A percentile compares a stretch with the other conserved stretches of the same genome.
Evolutionary conservation across 2,888 invertebrate genomes (phyloP).

Genomic region (Limnephilus auricula): DNA sequence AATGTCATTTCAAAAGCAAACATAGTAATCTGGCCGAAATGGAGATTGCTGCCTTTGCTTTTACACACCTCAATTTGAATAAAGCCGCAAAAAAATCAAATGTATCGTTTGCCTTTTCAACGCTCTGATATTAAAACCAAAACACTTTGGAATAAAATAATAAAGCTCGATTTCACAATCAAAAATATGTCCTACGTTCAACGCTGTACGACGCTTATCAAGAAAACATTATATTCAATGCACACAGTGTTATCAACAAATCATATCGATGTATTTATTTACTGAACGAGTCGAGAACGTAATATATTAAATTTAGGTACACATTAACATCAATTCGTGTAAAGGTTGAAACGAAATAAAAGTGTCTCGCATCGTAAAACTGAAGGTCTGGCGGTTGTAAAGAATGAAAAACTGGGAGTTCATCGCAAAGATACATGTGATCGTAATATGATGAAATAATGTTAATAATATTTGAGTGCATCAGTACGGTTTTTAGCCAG

Average conservation of each 20-base stretch:
- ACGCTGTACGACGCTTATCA: not conserved
- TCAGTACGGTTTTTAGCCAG: not conserved
- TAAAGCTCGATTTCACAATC: not conserved
- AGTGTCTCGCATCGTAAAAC: not conserved
- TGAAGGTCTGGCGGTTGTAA: too few species aligned
- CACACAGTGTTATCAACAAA: not conserved
- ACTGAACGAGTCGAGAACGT: not conserved
- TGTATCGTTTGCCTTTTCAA: not conserved
- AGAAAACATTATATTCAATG: not conserved
- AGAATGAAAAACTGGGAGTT: not conserved
- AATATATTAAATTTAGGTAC: not conserved
- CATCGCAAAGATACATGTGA: not conserved
- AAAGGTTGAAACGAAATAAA: not conserved
- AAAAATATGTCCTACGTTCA: not conserved
- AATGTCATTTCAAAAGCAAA: too few species aligned
- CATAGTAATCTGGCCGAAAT: too few species aligned
- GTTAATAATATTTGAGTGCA: not conserved
- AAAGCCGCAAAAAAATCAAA: not conserved
- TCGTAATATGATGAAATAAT: not conserved
- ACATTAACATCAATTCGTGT: not conserved
- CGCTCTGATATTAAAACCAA: not conserved
- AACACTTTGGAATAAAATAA: not conserved
- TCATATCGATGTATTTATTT: constrained; percentile 2
- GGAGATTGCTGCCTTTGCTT: too few species aligned
- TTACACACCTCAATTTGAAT: too few species aligned